Evolutionary conservation across 2,888 invertebrate genomes (phyloP), one percentile per base, ranked within the genome.

Genomic region (Hemistola chrysoprasaria): DNA sequence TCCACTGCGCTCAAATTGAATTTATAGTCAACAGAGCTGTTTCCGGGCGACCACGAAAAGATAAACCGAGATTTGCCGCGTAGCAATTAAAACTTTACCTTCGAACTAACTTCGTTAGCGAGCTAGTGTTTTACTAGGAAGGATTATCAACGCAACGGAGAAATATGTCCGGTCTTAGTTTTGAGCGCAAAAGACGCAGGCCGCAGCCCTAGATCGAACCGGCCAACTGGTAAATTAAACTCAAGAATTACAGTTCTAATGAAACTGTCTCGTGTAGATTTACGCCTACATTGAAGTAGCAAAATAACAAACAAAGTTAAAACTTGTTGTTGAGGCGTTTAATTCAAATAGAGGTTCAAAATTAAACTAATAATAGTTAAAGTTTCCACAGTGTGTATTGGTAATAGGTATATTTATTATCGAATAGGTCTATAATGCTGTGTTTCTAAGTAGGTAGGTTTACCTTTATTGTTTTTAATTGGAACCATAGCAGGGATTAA

Each of bases 81-180:
- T 78, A 80, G 84, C 87, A 87, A 87, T 87, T 87, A 87, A 87
- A 87, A 87, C 81, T 87, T 87, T 85, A 86, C 79, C 82, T 85
- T 75, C 71, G 70, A 80, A 82, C 80, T 80, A 82, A 85, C 70
- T 85, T 84, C 75, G 84, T 87, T 84, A 79, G 76, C 76, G 46
- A 53, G 64, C 71, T 78, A 79, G 79, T 79, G 79, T 79, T 79
- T 66, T 70, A 55, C 67, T 57, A 51, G 62, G 59, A 68, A 63
- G 67, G 71, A 73, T 79, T 78, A 79, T 79, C 73, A 74, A 67
- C 71, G 71, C 59, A 65, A 63, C 51, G 51, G 64, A 71, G 78
- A 80, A 81, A 82, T 83, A 80, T 80, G 73, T 78, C 65, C 57
- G 67, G 65, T 55, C 65, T 72, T 71, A 72, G 72, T 74, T 74